Conservation (phyloP, 2,797 vertebrate genomes). For the Chromis chromis region DNA sequence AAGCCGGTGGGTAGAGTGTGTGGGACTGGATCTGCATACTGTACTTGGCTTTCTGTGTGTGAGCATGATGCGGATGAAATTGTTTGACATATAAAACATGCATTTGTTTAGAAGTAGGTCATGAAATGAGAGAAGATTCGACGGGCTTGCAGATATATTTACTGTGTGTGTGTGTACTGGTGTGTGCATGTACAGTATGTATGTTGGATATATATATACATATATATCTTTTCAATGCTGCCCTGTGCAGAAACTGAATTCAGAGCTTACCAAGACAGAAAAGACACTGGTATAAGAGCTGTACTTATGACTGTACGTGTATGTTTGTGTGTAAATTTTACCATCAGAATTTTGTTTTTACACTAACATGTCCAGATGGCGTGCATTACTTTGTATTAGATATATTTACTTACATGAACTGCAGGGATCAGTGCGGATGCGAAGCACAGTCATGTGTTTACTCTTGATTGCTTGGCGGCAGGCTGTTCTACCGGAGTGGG, state of each 20-base stretch:
- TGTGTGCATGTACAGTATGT: not conserved
- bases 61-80: slow-evolving; percentile 47
- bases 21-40: slow-evolving; percentile 70
- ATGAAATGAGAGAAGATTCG: slow-evolving; percentile 36
- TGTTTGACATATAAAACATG: slow-evolving; percentile 61
- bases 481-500: slow-evolving; percentile 32
- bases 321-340: not conserved
- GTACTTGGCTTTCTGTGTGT: slow-evolving; percentile 45
- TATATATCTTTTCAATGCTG: not conserved
- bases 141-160: slow-evolving; percentile 12
- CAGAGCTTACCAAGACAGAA: not conserved
- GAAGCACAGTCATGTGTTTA: slow-evolving; percentile 8
- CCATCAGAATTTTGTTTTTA: not conserved
- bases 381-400: not conserved
- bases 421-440: not conserved
- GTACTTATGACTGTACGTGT: not conserved
- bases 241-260: not conserved
- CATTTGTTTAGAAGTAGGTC: slow-evolving; percentile 62
- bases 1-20: slow-evolving; percentile 69
- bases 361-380: not conserved
- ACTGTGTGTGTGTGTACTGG: not conserved
- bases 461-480: slow-evolving; percentile 5
- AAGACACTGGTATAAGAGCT: not conserved
- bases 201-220: not conserved
- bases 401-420: not conserved